Percentiles rank a stretch among this genome's conserved stretches.
phyloP scores from a whole-genome alignment of 2,888 invertebrate genomes.

The Sminthurides aquaticus region DNA sequence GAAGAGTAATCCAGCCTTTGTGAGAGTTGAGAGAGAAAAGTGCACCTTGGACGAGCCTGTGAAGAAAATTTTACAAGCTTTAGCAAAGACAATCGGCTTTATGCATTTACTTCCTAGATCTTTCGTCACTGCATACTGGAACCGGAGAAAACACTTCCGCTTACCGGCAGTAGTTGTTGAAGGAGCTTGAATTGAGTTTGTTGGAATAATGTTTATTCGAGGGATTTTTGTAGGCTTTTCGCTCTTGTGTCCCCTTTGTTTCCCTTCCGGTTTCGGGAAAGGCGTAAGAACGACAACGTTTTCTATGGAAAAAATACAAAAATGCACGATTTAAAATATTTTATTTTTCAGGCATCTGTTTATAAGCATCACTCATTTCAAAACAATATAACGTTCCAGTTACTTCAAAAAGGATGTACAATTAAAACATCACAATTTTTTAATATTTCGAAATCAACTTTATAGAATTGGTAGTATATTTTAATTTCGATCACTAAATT shows the following conservation, averaged over 20 bases:
- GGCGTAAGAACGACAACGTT: background rate
- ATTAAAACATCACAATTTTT: no score
- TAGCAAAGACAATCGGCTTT: no score
- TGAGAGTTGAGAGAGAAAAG: background rate
- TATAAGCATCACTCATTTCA: no score
- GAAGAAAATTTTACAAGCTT: no score
- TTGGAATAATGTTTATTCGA: background rate
- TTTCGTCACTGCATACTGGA: no score
- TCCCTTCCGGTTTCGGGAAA: slow-evolving; percentile 1
- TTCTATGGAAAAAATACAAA: background rate
- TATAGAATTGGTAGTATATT: background rate
- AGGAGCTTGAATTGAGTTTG: background rate
- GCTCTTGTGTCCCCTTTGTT: background rate
- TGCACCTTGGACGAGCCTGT: background rate
- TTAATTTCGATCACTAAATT: no score
- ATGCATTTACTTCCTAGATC: no score
- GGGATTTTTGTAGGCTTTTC: background rate
- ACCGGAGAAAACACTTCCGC: background rate
- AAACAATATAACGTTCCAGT: no score
- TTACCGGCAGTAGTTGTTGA: background rate
- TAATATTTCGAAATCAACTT: background rate
- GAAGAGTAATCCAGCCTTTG: background rate
- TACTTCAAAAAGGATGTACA: no score
- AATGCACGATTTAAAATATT: no score
- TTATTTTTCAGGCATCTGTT: no score